phyloP scores from a whole-genome alignment of 2,888 invertebrate species.

The Poecilobothrus nobilitatus region DNA sequence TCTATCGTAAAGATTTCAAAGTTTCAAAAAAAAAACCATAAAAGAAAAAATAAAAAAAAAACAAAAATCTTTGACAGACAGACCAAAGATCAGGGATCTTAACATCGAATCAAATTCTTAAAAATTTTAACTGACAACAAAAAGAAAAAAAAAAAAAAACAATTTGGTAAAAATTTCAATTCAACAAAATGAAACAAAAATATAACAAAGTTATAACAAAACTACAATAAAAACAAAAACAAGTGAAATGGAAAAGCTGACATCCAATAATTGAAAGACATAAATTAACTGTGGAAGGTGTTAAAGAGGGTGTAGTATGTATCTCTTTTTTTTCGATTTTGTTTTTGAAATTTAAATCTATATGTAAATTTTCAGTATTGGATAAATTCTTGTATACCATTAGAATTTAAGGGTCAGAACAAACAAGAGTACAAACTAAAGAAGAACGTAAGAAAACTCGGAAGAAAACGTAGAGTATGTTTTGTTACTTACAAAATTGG shows the following conservation, averaged over 20 bases:
- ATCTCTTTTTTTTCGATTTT: too few relatives aligned
- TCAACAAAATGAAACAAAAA: not conserved
- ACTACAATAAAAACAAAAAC: not conserved
- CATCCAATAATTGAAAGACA: slow-evolving; percentile 4
- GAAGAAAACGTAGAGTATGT: too few relatives aligned
- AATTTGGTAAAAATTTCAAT: not conserved
- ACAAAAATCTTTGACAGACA: not conserved
- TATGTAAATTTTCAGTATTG: too few relatives aligned
- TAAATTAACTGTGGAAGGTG: not conserved
- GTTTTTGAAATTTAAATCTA: too few relatives aligned
- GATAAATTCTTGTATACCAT: too few relatives aligned
- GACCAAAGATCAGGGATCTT: not conserved
- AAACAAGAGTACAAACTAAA: too few relatives aligned
- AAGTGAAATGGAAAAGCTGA: not conserved
- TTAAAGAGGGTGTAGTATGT: not conserved
- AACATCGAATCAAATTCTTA: not conserved
- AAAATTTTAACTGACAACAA: too few relatives aligned
- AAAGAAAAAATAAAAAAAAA: not conserved
- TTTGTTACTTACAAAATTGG: too few relatives aligned
- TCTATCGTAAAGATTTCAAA: not conserved
- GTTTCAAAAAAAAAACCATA: too few relatives aligned
- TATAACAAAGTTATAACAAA: not conserved
- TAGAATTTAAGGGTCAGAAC: too few relatives aligned
- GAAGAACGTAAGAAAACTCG: too few relatives aligned
- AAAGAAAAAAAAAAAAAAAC: not conserved